Percentiles rank a stretch among this genome's conserved stretches.
Evolutionary conservation across 2,797 vertebrate species (phyloP).

Genomic region (Heteromormyrus szaboi): DNA sequence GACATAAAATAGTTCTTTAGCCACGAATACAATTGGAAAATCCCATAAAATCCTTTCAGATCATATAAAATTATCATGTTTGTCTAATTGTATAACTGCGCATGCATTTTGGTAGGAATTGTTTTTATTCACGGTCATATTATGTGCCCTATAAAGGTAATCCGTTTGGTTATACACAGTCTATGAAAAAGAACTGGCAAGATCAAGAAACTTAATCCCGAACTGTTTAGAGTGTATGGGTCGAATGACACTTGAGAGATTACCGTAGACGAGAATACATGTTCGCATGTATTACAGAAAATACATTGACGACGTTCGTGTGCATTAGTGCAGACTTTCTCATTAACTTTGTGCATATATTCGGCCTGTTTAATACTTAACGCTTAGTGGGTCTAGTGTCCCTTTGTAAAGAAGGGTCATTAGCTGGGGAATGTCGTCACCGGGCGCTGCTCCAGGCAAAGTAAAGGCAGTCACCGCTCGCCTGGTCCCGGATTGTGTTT

Average conservation of each 20-base stretch:
- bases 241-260: neutral
- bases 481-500: slow-evolving; percentile 22
- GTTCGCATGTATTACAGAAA: neutral
- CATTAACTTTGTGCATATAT: neutral
- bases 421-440: slow-evolving; percentile 28
- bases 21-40: neutral
- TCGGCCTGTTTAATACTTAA: neutral
- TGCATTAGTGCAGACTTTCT: neutral
- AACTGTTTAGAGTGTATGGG: neutral
- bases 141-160: neutral
- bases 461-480: slow-evolving; percentile 15
- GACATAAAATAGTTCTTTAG: neutral
- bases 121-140: neutral
- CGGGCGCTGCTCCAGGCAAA: slow-evolving; percentile 14
- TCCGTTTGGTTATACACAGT: neutral
- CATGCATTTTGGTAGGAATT: neutral
- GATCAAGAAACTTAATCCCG: neutral
- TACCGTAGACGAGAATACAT: neutral
- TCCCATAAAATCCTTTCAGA: neutral
- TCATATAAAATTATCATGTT: neutral
- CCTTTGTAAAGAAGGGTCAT: slow-evolving; percentile 1
- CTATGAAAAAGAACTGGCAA: neutral
- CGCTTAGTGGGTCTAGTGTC: neutral
- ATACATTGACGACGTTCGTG: neutral
- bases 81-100: neutral